Evolutionary conservation across 2,113 vertebrate species (phyloP).

Genomic region (Tetraodon nigroviridis): DNA sequence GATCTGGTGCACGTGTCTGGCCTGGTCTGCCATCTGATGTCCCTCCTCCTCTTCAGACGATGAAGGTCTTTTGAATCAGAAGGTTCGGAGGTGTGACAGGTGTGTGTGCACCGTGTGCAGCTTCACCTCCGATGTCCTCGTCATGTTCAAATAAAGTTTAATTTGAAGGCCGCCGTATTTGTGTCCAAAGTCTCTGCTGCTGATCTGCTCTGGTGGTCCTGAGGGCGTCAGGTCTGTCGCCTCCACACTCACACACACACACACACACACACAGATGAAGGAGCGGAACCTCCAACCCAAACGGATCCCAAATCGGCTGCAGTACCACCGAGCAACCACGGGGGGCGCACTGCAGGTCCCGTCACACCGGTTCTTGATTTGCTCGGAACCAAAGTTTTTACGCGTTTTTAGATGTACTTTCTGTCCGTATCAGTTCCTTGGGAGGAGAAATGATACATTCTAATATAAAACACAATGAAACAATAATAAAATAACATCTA

Average conservation of each 20-base stretch:
- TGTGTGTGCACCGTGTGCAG: constrained; percentile 62
- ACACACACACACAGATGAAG: too few relatives aligned
- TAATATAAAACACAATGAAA: too few relatives aligned
- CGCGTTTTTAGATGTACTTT: too few relatives aligned
- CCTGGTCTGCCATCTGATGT: background rate
- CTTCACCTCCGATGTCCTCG: constrained; percentile 33
- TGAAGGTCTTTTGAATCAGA: constrained; percentile 62
- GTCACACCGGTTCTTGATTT: too few relatives aligned
- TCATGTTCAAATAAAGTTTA: constrained; percentile 50
- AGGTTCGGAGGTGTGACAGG: constrained; percentile 39
- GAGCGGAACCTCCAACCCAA: too few relatives aligned
- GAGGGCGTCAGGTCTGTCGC: too few relatives aligned
- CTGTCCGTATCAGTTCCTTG: too few relatives aligned
- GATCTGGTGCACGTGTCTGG: background rate
- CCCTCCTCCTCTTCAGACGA: constrained; percentile 12
- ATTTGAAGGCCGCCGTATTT: background rate
- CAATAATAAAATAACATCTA: too few relatives aligned
- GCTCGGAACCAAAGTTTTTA: too few relatives aligned
- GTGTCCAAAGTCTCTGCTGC: background rate
- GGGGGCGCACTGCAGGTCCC: background rate
- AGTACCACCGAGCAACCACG: background rate
- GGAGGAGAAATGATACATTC: too few relatives aligned
- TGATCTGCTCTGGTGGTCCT: background rate
- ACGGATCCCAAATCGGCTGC: background rate
- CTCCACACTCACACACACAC: too few relatives aligned